Conservation (phyloP, 1,140 invertebrate species). For the Bombus affinis region DNA sequence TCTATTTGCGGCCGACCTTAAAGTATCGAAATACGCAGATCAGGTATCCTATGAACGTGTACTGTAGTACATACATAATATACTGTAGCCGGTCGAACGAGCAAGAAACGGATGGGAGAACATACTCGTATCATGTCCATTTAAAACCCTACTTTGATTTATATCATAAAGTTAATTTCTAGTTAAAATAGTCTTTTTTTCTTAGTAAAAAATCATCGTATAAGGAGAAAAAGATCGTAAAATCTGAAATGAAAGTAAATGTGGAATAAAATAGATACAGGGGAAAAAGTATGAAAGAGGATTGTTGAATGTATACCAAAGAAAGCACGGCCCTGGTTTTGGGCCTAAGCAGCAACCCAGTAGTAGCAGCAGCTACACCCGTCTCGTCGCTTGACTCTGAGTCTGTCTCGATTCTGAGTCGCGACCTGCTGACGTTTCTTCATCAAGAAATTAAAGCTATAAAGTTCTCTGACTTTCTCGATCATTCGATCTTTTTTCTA, state of each 20-base stretch:
- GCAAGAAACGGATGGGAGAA: conserved; percentile 72
- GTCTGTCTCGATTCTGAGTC: conserved; percentile 71
- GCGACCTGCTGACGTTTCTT: conserved; percentile 77
- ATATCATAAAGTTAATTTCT: not conserved
- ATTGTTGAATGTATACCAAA: conserved; percentile 3
- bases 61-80: conserved; percentile 5
- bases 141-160: conserved; percentile 14
- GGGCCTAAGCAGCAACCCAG: conserved; percentile 67
- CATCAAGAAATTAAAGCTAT: conserved; percentile 15
- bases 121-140: conserved; percentile 58
- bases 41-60: conserved; percentile 63
- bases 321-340: conserved; percentile 71
- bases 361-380: conserved; percentile 69
- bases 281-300: not conserved
- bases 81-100: conserved; percentile 69
- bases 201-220: not conserved
- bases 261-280: not conserved
- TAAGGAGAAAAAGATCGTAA: rapidly evolving
- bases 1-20: conserved; percentile 66
- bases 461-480: not conserved
- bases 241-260: not conserved
- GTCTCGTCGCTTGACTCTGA: conserved; percentile 74
- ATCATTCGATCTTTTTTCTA: not conserved
- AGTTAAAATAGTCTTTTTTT: not conserved
- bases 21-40: conserved; percentile 71